Evolutionary conservation across 2,888 invertebrate species (phyloP), one percentile per base, ranked within the genome.

Genomic region (Antheraea assamensis): DNA sequence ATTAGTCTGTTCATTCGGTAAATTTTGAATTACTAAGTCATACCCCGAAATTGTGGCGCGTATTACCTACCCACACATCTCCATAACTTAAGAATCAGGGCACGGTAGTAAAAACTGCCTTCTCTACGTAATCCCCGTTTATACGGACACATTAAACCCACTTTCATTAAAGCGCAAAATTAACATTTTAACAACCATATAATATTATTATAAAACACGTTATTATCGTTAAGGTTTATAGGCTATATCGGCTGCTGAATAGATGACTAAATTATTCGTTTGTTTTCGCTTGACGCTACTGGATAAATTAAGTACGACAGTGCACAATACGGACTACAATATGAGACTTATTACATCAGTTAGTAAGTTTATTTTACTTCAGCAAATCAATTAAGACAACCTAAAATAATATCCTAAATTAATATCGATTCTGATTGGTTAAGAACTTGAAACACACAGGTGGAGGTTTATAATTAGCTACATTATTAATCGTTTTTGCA

Each of bases 181-280:
- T 93, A 93, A 93, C 93, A 93, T 93, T 93, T 93, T 93, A 92
- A 94, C 89, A 87, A 87, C 87, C 87, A 91, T 90, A 91, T 92
- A n/a, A n/a, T n/a, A 91, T 92, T 92, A 91, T 89, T 91, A 90
- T 91, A 90, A 90, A 89, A 89, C 86, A 87, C 78, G 80, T 81
- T 83, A 85, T 89, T 85, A 90, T 85, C 88, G 86, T 88, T 79
- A 86, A 85, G 82, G 87, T 88, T 88, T 87, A 88, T 87, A 82
- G 83, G 82, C 76, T 82, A 79, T 87, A 86, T 87, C 80, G 85
- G 80, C 70, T 83, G 81, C 78, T 83, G 77, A 75, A 78, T 72
- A 35, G 80, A 76, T 77, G 76, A 82, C 82, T 86, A 83, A 82
- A 88, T 87, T 87, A 85, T 87, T 86, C 85, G 86, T 81, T 76